Evolutionary conservation across 2,113 vertebrate genomes (phyloP).

Genomic region (Pseudorectes ferrugineus): DNA sequence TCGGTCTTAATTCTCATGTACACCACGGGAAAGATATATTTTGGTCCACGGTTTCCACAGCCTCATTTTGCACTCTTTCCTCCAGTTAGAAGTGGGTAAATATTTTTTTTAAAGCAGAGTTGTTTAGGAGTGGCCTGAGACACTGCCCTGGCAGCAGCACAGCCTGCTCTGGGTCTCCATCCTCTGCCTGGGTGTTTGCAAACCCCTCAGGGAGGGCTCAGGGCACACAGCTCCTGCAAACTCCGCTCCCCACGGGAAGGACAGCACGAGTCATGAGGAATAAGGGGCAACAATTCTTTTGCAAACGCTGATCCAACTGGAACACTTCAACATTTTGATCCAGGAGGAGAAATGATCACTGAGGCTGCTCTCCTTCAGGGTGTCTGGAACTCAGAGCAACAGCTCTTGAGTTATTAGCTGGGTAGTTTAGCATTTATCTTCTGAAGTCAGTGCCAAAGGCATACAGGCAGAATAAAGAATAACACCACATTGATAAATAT

Average conservation of each 20-base stretch:
- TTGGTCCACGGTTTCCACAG: background rate
- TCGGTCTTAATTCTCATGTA: background rate
- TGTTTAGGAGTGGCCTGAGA: background rate
- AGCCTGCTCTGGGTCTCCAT: background rate
- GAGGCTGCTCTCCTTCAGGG: background rate
- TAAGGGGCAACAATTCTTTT: background rate
- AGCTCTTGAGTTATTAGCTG: background rate
- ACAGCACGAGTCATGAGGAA: background rate
- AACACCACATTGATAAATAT: background rate
- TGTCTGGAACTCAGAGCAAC: background rate
- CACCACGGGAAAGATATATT: background rate
- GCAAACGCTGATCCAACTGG: background rate
- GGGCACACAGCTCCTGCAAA: background rate
- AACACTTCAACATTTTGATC: background rate
- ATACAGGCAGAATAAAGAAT: background rate
- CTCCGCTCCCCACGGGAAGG: background rate
- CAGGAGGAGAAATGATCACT: background rate
- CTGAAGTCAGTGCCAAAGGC: background rate
- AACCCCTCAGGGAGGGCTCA: background rate
- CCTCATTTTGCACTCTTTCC: background rate
- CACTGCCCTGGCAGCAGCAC: background rate
- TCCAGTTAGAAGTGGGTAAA: background rate
- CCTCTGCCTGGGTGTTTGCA: background rate
- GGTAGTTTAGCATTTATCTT: background rate
- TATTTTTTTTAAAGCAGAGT: background rate